Evolutionary conservation across 92 coral and sea anemone genomes (phyloP).

Genomic region (Scolanthus callimorphus): DNA sequence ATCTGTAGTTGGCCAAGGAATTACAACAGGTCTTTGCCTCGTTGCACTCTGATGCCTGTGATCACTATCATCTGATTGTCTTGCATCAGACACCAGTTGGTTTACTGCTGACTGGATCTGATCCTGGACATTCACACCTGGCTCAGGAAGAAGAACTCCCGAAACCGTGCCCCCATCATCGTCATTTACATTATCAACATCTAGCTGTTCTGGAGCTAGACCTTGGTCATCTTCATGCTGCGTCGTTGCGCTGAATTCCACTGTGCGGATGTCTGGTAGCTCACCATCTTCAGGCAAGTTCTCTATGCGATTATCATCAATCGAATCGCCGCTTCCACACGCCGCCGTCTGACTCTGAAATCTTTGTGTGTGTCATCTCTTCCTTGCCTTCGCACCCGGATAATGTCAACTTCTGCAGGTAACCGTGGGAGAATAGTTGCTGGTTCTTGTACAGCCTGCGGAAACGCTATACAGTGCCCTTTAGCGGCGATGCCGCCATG

Average conservation of each 20-base stretch:
- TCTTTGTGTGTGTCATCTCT: too few relatives aligned
- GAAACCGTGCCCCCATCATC: conserved; percentile 31
- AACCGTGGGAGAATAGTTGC: conserved; percentile 24
- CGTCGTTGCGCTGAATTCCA: conserved; percentile 18
- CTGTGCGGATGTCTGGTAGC: conserved; percentile 16
- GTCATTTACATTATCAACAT: conserved; percentile 15
- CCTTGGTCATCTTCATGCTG: conserved; percentile 17
- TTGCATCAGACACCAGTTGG: conserved; percentile 9
- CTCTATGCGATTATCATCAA: too few relatives aligned
- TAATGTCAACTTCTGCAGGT: too few relatives aligned
- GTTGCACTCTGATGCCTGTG: neutral
- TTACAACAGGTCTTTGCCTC: conserved; percentile 28
- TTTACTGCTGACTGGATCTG: too few relatives aligned
- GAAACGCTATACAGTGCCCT: conserved; percentile 56
- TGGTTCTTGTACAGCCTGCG: too few relatives aligned
- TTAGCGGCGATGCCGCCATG: conserved; percentile 30
- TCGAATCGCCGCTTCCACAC: conserved; percentile 21
- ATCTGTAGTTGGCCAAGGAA: conserved; percentile 32
- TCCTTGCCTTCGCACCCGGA: too few relatives aligned
- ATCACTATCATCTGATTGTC: too few relatives aligned
- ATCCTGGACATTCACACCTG: too few relatives aligned
- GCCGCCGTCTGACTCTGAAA: too few relatives aligned
- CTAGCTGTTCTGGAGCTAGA: conserved; percentile 25
- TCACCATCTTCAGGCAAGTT: conserved; percentile 14
- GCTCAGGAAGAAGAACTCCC: too few relatives aligned